Base-by-base conservation (phyloP, 2,888 invertebrate genomes). In the Punctoribates punctum region DNA sequence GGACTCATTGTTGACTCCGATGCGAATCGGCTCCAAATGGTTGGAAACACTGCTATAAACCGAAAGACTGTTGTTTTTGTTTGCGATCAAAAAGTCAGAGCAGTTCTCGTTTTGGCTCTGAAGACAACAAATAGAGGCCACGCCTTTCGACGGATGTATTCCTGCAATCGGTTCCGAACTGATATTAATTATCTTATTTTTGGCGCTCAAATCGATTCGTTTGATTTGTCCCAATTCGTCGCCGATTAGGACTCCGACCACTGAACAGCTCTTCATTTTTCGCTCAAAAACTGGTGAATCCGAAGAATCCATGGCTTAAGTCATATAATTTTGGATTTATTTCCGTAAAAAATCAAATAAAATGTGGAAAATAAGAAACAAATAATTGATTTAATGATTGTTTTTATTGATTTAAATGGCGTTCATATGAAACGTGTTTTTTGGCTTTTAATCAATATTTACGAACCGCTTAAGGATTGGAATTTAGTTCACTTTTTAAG, bases 141-240 rank as follows among this genome's bases (percentile, higher is more conserved):
- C 74, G 51, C 76, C 23, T 54, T 76, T 77, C 1, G 72, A 48
- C 11, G 72, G 78, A 65, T 75, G 74, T 1, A 67, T 23, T 15
- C 23, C 34, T 25, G 70, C 65, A 29, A 76, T 38, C 11, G 74
- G 57, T 62, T 29, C 20, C 25, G 42, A 38, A 34, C 51, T 23
- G 27, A 76, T 46, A 11, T 42, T 48, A 23, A 34, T 23, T 5
- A 23, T 25, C 20, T 73, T 60, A 15, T 76, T 76, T 27, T 65
- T 60, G 17, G 42, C 38, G 23, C 23, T 27, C 2, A 78, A 23
- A 38, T 78, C 76, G 5, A 78, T 73, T 34, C 62, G 25, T 51
- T 78, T 78, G n/a, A 78, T 46, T 38, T 75, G 76, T 9, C 78
- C 78, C 48, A 78, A 70, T 65, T 78, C 78, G 34, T 78, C 78